Conservation (phyloP, 2,797 vertebrate genomes). For the Dermochelys coriacea region DNA sequence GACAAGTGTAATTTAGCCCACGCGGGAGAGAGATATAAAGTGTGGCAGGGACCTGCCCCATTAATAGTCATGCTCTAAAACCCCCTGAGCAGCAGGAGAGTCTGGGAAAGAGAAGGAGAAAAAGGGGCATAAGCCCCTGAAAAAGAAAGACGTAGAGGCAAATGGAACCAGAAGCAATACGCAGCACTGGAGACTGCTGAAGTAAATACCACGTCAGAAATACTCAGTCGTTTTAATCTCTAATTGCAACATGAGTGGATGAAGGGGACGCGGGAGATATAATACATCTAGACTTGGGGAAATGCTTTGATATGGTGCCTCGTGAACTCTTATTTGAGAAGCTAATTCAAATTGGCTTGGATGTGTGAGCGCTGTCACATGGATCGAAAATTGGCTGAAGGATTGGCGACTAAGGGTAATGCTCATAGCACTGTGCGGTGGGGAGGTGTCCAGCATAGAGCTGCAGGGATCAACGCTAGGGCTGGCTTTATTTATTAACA, state of each 20-base stretch:
- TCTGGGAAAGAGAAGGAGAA: not conserved
- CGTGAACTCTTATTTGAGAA: not conserved
- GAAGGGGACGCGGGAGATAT: not conserved
- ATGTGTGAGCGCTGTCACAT: not conserved
- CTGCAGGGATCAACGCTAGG: conserved; percentile 24
- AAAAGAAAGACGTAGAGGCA: not conserved
- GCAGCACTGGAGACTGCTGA: too few relatives aligned
- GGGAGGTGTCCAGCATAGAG: conserved; percentile 19
- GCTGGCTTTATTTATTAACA: conserved; percentile 73
- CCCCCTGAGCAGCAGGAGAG: not conserved
- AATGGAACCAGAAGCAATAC: not conserved
- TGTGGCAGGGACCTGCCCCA: not conserved
- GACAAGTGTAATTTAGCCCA: not conserved
- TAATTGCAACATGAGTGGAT: not conserved
- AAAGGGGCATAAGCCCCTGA: not conserved
- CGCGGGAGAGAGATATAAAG: too few relatives aligned
- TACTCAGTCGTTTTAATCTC: not conserved
- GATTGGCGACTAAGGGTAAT: accelerated
- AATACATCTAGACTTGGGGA: not conserved
- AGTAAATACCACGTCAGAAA: not conserved
- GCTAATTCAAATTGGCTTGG: not conserved
- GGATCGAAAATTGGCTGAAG: accelerated
- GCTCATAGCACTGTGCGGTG: not conserved
- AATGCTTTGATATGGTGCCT: not conserved
- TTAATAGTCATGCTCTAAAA: not conserved